A percentile compares a stretch with the other conserved stretches of the same genome.
phyloP scores from a whole-genome alignment of 2,113 vertebrate species.

The Salminus brasiliensis region DNA sequence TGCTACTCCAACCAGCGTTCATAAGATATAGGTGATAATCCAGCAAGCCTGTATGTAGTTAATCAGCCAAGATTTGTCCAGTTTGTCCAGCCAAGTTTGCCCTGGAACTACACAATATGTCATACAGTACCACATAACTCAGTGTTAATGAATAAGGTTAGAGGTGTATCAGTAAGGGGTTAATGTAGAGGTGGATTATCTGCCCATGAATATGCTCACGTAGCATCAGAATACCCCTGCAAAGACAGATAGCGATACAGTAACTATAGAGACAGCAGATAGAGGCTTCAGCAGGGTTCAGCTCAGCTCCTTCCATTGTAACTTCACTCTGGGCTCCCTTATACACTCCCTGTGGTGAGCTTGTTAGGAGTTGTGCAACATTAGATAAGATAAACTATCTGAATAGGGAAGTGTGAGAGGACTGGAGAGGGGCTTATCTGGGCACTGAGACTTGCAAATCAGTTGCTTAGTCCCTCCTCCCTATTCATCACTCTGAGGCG shows the following conservation, averaged over 20 bases:
- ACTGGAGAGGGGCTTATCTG: not conserved
- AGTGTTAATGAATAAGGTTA: too few species aligned
- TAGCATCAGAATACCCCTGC: not conserved
- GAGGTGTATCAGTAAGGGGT: too few species aligned
- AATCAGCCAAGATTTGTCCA: too few species aligned
- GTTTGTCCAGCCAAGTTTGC: too few species aligned
- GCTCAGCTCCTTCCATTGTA: not conserved
- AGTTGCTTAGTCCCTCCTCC: constrained; percentile 23
- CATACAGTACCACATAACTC: too few species aligned
- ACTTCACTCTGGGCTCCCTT: not conserved
- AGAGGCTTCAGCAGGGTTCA: not conserved
- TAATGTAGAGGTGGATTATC: not conserved
- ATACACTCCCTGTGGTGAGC: not conserved
- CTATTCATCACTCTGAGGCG: not conserved
- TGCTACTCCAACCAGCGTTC: too few species aligned
- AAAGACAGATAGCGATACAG: not conserved
- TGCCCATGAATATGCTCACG: not conserved
- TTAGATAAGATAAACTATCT: not conserved
- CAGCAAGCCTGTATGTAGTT: too few species aligned
- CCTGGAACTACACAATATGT: too few species aligned
- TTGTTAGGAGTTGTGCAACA: not conserved
- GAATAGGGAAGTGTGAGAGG: constrained; percentile 14
- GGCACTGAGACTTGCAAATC: not conserved
- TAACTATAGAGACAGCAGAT: not conserved
- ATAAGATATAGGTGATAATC: too few species aligned